Evolutionary conservation across 2,113 vertebrate genomes (phyloP).

Genomic region (Archilochus colubris): DNA sequence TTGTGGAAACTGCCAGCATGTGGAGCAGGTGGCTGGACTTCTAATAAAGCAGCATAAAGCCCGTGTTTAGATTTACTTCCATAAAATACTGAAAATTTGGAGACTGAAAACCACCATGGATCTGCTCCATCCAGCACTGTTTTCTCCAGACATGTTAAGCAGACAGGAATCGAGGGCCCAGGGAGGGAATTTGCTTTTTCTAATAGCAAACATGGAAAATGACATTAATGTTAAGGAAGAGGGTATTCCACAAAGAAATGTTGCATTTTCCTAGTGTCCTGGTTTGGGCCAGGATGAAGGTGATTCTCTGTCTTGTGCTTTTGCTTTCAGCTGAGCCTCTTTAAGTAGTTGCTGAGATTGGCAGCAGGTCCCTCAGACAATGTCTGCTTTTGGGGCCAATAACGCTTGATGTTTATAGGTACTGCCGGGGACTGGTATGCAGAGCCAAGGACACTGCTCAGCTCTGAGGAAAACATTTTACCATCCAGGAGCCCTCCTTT

Average conservation of each 20-base stretch:
- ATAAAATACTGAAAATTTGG: background rate
- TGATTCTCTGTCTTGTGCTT: too few relatives aligned
- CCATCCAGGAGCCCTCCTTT: too few relatives aligned
- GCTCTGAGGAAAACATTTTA: too few relatives aligned
- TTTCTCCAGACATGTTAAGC: background rate
- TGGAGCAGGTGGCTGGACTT: background rate
- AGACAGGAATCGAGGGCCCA: background rate
- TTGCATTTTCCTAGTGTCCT: background rate
- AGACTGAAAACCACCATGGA: background rate
- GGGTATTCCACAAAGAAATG: background rate
- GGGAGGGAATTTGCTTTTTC: background rate
- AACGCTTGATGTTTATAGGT: too few relatives aligned
- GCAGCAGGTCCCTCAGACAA: too few relatives aligned
- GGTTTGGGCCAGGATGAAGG: too few relatives aligned
- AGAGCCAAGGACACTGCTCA: too few relatives aligned
- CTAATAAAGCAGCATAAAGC: background rate
- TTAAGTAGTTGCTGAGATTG: too few relatives aligned
- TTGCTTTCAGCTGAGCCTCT: too few relatives aligned
- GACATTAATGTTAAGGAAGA: background rate
- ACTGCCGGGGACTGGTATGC: too few relatives aligned
- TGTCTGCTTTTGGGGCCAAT: too few relatives aligned
- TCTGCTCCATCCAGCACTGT: background rate
- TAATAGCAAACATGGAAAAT: background rate
- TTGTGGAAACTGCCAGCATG: background rate
- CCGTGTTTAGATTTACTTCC: background rate